A percentile compares a stretch with the other conserved stretches of the same genome.
Conservation (phyloP, 2,888 invertebrate genomes). For the Ecdyonurus torrentis region DNA sequence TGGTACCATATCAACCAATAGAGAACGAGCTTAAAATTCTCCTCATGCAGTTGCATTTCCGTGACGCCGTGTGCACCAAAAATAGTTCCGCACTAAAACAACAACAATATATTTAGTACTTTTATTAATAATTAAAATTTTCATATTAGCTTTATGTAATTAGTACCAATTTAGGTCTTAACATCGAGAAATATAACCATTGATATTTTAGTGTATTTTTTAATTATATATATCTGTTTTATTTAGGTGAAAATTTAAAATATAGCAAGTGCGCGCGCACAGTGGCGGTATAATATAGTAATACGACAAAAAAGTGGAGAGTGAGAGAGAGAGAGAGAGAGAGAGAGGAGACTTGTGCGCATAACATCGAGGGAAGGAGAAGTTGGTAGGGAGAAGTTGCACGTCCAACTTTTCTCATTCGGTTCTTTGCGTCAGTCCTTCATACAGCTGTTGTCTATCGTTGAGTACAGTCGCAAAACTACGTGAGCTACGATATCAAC, state of each 20-base stretch:
- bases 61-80: not conserved
- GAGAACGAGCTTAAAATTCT: not conserved
- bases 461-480: not conserved
- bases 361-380: not conserved
- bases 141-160: no score
- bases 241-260: no score
- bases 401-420: not conserved
- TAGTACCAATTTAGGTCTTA: no score
- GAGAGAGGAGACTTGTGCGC: not conserved
- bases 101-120: not conserved
- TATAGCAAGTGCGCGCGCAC: no score
- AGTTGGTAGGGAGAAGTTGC: not conserved
- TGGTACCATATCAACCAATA: not conserved
- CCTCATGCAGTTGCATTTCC: not conserved
- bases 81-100: no score
- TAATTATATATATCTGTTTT: not conserved
- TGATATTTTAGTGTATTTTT: not conserved
- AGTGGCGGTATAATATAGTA: no score
- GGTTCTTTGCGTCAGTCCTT: not conserved
- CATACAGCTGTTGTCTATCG: not conserved
- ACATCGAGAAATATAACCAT: no score
- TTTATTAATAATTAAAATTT: no score
- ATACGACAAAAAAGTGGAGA: no score
- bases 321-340: no score
- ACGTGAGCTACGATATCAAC: not conserved